Conservation (phyloP, 2,797 vertebrate species). For the Australoheros facetus region DNA sequence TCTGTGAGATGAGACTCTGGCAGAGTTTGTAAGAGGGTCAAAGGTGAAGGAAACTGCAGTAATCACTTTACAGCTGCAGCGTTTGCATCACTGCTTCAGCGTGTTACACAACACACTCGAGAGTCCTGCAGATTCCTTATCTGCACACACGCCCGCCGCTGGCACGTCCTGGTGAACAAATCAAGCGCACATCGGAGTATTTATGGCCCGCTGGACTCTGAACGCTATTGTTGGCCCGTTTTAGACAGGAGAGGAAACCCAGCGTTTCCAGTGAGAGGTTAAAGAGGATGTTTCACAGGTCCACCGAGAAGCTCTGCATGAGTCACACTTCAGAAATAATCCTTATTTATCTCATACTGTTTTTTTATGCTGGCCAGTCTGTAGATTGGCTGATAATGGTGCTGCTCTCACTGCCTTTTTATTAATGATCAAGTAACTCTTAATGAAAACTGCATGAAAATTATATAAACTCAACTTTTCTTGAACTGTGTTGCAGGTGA, state of each 20-base stretch:
- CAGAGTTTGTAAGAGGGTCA: not conserved
- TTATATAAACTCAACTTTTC: not conserved
- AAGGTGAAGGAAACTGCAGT: constrained; percentile 17
- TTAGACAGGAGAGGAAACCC: not conserved
- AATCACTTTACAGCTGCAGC: not conserved
- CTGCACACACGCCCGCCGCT: constrained; percentile 28
- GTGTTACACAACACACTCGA: not conserved
- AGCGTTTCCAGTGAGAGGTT: not conserved
- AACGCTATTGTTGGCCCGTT: not conserved
- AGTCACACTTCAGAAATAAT: not conserved
- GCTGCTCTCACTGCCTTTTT: not conserved
- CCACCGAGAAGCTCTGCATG: not conserved
- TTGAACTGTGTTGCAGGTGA: constrained; percentile 29
- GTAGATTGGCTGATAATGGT: not conserved
- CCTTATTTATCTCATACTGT: not conserved
- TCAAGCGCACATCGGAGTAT: constrained; percentile 21
- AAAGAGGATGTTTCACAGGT: not conserved
- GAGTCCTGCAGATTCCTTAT: constrained; percentile 40
- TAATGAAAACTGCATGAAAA: not conserved
- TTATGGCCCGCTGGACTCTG: not conserved
- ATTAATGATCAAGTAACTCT: not conserved
- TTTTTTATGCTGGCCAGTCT: not conserved
- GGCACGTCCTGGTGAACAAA: constrained; percentile 35
- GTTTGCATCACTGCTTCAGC: not conserved
- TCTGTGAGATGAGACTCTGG: constrained; percentile 17